Conservation (phyloP, 1,140 invertebrate genomes). For the Trichoplusia ni region DNA sequence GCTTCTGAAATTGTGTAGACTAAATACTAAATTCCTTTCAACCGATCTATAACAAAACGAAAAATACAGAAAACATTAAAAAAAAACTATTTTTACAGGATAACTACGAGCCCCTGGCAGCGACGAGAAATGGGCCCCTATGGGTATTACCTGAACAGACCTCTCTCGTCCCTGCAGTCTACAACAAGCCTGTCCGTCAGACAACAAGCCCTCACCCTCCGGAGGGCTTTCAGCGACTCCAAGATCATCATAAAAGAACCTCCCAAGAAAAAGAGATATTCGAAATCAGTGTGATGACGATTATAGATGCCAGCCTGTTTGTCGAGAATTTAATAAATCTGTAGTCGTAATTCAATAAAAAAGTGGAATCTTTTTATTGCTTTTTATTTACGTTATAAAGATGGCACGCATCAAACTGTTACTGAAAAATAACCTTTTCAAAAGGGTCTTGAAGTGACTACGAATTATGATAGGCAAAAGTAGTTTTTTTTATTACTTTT, state of each 20-base stretch:
- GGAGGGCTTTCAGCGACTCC: conserved; percentile 64
- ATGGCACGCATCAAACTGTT: not conserved
- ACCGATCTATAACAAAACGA: not conserved
- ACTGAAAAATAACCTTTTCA: too few relatives aligned
- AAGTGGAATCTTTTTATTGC: not conserved
- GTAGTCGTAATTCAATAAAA: not conserved
- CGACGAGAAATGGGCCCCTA: conserved; percentile 72
- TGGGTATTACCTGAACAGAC: conserved; percentile 71
- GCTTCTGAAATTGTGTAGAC: too few relatives aligned
- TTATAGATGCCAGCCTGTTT: too few relatives aligned
- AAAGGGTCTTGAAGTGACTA: too few relatives aligned
- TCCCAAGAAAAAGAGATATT: conserved; percentile 59
- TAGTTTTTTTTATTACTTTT: too few relatives aligned
- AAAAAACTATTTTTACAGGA: conserved; percentile 37
- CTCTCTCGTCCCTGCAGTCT: conserved; percentile 45
- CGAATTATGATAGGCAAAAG: too few relatives aligned
- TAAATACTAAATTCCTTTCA: not conserved
- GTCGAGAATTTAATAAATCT: not conserved
- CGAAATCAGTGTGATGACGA: conserved; percentile 67
- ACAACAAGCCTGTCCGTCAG: conserved; percentile 30
- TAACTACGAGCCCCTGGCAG: conserved; percentile 68
- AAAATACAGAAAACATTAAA: too few relatives aligned
- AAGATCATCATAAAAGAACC: conserved; percentile 59
- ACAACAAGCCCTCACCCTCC: conserved; percentile 42
- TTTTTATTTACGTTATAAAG: not conserved